These are phyloP conservation scores for Tipula helvola DNA, from an alignment of 2,888 invertebrate species.

Conservation along the genomic window DNA sequence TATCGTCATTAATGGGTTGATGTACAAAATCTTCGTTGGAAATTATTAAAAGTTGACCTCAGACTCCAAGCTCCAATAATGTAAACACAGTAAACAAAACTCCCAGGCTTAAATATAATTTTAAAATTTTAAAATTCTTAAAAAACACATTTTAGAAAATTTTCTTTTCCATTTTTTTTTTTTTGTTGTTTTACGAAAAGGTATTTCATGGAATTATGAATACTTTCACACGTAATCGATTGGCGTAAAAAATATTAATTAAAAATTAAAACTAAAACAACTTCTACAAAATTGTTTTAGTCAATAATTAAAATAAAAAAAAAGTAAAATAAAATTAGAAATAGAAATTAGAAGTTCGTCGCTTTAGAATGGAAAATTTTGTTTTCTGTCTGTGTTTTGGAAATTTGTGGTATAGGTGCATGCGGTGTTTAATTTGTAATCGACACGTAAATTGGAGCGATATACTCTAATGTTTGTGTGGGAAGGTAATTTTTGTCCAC, in stretches of 20 bases:
- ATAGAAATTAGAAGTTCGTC: not conserved
- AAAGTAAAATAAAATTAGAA: not conserved
- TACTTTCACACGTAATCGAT: conserved; percentile 4
- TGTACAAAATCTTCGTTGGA: no score
- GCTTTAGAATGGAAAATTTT: not conserved
- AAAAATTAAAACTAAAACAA: not conserved
- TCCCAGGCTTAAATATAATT: not conserved
- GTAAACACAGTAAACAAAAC: no score
- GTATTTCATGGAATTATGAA: not conserved
- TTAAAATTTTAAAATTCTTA: not conserved
- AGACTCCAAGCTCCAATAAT: no score
- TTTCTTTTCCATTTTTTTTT: not conserved
- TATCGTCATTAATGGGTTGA: no score
- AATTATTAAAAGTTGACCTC: no score
- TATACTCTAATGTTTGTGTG: not conserved
- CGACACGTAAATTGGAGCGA: not conserved
- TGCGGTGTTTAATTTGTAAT: not conserved
- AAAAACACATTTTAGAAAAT: not conserved
- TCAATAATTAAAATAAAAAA: not conserved
- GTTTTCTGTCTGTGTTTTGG: not conserved
- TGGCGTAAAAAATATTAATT: not conserved
- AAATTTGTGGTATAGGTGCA: not conserved
- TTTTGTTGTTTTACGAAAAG: not conserved
- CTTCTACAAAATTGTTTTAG: not conserved
- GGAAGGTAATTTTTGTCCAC: not conserved